A percentile compares a stretch with the other conserved stretches of the same genome.
phyloP scores from a whole-genome alignment of 2,113 vertebrate genomes.

The Butastur rufipennis region DNA sequence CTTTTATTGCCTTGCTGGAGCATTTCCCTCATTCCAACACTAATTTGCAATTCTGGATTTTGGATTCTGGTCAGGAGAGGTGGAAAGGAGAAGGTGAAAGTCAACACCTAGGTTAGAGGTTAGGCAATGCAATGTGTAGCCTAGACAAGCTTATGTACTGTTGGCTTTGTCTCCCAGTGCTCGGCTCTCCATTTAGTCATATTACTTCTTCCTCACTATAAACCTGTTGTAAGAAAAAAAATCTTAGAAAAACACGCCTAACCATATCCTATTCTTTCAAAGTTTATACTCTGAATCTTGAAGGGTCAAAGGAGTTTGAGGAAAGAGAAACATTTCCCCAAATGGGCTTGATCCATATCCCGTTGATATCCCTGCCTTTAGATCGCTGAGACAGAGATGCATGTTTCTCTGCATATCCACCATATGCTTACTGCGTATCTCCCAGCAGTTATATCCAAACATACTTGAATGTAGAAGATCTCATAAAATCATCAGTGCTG shows the following conservation, averaged over 20 bases:
- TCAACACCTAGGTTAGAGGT: neutral
- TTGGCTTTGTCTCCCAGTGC: neutral
- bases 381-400: neutral
- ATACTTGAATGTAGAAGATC: neutral
- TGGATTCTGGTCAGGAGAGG: neutral
- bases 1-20: neutral
- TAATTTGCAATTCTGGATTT: neutral
- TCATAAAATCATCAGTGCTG: neutral
- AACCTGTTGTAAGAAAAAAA: neutral
- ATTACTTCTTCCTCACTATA: neutral
- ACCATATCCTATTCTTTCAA: neutral
- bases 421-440: neutral
- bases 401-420: neutral
- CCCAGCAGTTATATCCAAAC: neutral
- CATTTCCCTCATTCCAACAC: neutral
- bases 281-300: neutral
- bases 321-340: neutral
- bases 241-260: neutral
- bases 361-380: neutral
- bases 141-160: fast-evolving
- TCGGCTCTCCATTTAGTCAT: neutral
- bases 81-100: neutral
- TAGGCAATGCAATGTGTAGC: neutral
- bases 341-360: neutral
- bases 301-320: neutral